Evolutionary conservation across 2,797 vertebrate genomes (phyloP), one percentile per base, ranked within the genome.

Genomic region (Onychomys leucogaster): DNA sequence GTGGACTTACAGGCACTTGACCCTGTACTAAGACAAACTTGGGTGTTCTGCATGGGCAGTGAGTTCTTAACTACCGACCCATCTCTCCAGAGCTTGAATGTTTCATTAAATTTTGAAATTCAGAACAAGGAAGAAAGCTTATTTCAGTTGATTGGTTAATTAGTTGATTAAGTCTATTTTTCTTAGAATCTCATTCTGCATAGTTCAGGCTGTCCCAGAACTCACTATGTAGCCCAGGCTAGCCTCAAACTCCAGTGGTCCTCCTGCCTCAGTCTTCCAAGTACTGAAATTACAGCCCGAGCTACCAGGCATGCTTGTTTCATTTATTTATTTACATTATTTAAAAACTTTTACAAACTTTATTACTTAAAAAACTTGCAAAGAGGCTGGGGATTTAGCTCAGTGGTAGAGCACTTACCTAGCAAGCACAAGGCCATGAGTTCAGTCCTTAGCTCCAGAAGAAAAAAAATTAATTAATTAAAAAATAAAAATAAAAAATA

Each of bases 31-130:
- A 25, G 34, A 80, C 78, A 57, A 25, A 16, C 21, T 25, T n/a
- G 3, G 0, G 34, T 37, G 11, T 12, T 25, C 19, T 3, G 52
- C 34, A 37, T 7, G 34, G 12, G 11, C 34, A 6, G 5, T 0
- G 34, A 81, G 52, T 34, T 13, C n/a, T 25, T 25, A 23, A 25
- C 52, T 5, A 37, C 19, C 23, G 52, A 57, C n/a, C 21, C 21
- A 6, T 10, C 55, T 43, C 25, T 61, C 57, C 37, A 96, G 59
- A 94, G 84, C 49, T 65, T 90, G 34, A 87, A 81, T 5, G 73
- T 89, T 89, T 91, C 27, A 63, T 43, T 21, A 55, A 91, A 88
- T 92, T 67, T 67, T 84, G 90, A 91, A 87, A 80, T 67, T 89
- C 25, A 96, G 83, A 89, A 92, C 76, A 91, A 90, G 37, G 27